Evolutionary conservation across 2,888 invertebrate genomes (phyloP), one percentile per base, ranked within the genome.

Genomic region (Campoletis raptor): DNA sequence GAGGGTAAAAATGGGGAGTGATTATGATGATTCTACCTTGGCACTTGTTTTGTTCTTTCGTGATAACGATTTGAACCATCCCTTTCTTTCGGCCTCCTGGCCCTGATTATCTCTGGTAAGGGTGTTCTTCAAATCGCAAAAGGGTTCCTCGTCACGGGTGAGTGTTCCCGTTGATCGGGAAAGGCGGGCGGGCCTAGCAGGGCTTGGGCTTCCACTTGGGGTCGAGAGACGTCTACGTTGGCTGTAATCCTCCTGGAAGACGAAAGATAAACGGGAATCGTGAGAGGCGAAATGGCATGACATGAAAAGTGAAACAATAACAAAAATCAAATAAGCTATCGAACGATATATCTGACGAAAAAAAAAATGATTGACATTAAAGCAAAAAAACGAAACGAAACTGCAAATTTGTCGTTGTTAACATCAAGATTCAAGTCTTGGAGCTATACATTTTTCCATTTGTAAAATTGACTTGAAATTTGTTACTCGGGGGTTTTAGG

Each of bases 41-140:
- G 94, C 94, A 79, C 93, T 94, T 91, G 95, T 92, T 87, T 94
- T 95, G 91, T 96, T 97, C 93, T 97, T 97, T 93, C 96, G 96
- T 74, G 97, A 96, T 72, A 97, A 95, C 1, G 97, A 97, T 93
- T 97, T 97, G 95, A 98, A 97, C 97, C 97, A 98, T 92, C 96
- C 94, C 89, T 93, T 92, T 88, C 93, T 90, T 81, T 93, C 96
- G 76, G 96, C 95, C 88, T 96, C 95, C 74, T 95, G 95, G 2
- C 95, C 94, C 87, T 94, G 95, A 85, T 92, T 92, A 85, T 94
- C 93, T 88, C 93, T 92, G 86, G 92, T 93, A 61, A 92, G 90
- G 92, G 95, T 95, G 90, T 93, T 94, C 81, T 93, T 93, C 48
- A 94, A 93, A 88, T 95, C 94, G 94, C 89, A 95, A 93, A 89